These are phyloP conservation scores for Stomorhina lunata DNA, from an alignment of 2,888 invertebrate genomes.

Conservation along the genomic window DNA sequence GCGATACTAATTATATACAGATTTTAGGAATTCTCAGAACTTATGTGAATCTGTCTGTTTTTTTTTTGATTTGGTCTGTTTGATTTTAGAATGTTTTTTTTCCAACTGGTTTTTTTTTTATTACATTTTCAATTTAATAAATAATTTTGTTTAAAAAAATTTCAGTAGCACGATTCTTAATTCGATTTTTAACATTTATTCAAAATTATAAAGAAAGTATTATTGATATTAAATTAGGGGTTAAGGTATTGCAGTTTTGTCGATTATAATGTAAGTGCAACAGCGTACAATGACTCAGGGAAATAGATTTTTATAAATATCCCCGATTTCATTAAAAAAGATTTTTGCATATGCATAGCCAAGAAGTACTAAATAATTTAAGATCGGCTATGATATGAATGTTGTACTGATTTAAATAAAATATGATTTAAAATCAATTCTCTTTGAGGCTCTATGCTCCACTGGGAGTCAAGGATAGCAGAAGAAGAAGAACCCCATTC, in stretches of 20 bases:
- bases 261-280: no score
- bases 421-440: no score
- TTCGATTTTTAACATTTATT: neutral
- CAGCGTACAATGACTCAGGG: no score
- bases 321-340: no score
- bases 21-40: neutral
- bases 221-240: neutral
- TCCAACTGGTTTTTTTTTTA: constrained; percentile 31
- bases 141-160: constrained; percentile 1
- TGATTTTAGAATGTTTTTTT: constrained; percentile 5
- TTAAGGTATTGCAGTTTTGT: no score
- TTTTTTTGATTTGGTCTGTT: neutral
- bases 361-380: no score
- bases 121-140: neutral
- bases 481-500: no score
- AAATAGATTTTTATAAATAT: no score
- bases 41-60: neutral
- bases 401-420: no score
- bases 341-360: neutral
- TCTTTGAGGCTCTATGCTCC: no score
- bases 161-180: constrained; percentile 5
- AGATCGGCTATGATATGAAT: no score
- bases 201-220: constrained; percentile 25
- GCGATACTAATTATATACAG: neutral
- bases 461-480: no score